Conservation (phyloP, 2,113 vertebrate genomes). For the Anseranas semipalmata region DNA sequence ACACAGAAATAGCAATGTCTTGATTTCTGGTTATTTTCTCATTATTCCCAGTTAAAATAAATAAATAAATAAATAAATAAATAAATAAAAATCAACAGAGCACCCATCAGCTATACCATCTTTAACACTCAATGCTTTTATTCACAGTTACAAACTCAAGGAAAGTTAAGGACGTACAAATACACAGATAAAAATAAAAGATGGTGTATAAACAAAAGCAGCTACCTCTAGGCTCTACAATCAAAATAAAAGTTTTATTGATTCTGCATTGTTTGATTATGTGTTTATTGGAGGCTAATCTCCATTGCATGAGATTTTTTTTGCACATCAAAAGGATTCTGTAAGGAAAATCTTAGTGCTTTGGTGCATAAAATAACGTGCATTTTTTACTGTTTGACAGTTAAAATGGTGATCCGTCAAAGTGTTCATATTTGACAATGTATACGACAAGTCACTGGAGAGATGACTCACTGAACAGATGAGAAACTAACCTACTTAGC, state of each 20-base stretch:
- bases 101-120: background rate
- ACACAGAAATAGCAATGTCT: background rate
- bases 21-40: background rate
- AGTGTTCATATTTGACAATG: background rate
- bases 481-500: constrained; percentile 12
- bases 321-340: background rate
- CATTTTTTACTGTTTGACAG: background rate
- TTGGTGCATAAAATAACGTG: background rate
- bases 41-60: background rate
- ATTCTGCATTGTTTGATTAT: background rate
- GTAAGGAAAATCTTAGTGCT: background rate
- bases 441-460: background rate
- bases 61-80: background rate
- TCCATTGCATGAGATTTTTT: background rate
- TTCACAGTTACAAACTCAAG: background rate
- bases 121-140: background rate
- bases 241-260: background rate
- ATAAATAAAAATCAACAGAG: background rate
- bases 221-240: background rate
- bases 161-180: background rate
- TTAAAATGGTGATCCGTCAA: background rate
- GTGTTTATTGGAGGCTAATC: background rate
- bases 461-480: background rate
- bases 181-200: background rate
- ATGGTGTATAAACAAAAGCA: background rate